Percentiles rank a stretch among this genome's conserved stretches.
Evolutionary conservation across 2,888 invertebrate species (phyloP).

Genomic region (Agrochola lychnidis): DNA sequence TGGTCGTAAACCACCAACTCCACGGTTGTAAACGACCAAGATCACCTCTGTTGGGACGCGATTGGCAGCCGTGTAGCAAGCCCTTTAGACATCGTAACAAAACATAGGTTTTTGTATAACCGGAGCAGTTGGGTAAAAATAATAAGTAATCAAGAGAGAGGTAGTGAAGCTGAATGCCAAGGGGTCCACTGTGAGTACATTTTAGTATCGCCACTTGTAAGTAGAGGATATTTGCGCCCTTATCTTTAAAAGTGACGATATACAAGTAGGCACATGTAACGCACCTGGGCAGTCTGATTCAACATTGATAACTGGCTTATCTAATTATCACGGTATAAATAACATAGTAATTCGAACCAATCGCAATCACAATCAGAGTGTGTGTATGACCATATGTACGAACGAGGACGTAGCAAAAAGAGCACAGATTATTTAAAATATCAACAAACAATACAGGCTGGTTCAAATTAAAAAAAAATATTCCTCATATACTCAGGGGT

Average conservation of each 20-base stretch:
- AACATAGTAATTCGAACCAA: background rate
- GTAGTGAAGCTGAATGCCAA: background rate
- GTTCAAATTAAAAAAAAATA: no score
- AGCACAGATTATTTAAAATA: background rate
- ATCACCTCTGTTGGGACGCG: no score
- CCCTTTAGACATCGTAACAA: no score
- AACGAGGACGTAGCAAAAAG: background rate
- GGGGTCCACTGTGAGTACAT: background rate
- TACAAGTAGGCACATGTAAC: background rate
- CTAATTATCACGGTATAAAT: no score
- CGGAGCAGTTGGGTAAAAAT: background rate
- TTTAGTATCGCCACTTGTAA: background rate
- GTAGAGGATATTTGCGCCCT: background rate
- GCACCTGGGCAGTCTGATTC: background rate
- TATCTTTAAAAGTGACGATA: background rate
- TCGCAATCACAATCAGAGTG: no score
- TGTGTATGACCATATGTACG: background rate
- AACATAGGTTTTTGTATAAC: no score
- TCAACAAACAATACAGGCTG: background rate
- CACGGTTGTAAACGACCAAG: no score
- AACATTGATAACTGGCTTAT: background rate
- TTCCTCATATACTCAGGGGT: no score
- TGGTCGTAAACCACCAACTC: no score
- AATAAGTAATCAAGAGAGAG: background rate
- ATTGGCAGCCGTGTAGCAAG: no score